Evolutionary conservation across 2,888 invertebrate species (phyloP), one percentile per base, ranked within the genome.

Genomic region (Creontiades dilutus): DNA sequence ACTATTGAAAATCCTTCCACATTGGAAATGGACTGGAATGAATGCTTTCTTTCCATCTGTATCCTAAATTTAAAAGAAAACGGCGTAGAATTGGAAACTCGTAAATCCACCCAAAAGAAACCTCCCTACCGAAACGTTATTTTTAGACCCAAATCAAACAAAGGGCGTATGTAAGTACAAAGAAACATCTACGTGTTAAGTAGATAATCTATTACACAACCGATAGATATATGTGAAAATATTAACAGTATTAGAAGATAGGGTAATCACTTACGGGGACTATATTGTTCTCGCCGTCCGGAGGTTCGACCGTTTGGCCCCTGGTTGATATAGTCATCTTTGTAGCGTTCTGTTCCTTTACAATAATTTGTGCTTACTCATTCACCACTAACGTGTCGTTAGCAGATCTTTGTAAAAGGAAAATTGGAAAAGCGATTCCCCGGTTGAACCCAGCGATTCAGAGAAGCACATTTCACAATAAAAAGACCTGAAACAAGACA

Each of bases 241-340:
- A 19, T 11, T 52, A 19, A 13, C 28, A 2, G 28, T 27, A 82
- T 27, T 23, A 82, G 0, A 52, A 27, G 27, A 82, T 16, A n/a
- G n/a, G 13, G 23, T 37, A 37, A 19, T 19, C 5, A 90, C 91
- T 91, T 90, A 92, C 92, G 90, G 92, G 91, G 23, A 92, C 91
- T 80, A 91, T 90, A 86, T 92, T 92, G 90, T 91, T 92, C 86
- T 92, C 92, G 89, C 92, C 92, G 91, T 95, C 95, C 91, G 95
- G 94, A 92, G 94, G 94, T 92, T 95, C 95, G 92, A 94, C 94
- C 92, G 94, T 94, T 93, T 95, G 95, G 93, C 95, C 95, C 93
- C 95, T 94, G 90, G 95, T 95, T 93, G 95, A 94, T 93, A 95
- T 95, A 93, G 95, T 95, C 95, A 95, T 95, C 93, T 93, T 94